Percentiles rank a stretch among this genome's conserved stretches.
Evolutionary conservation across 1,140 invertebrate genomes (phyloP).

Genomic region (Scaptomyza graminum): DNA sequence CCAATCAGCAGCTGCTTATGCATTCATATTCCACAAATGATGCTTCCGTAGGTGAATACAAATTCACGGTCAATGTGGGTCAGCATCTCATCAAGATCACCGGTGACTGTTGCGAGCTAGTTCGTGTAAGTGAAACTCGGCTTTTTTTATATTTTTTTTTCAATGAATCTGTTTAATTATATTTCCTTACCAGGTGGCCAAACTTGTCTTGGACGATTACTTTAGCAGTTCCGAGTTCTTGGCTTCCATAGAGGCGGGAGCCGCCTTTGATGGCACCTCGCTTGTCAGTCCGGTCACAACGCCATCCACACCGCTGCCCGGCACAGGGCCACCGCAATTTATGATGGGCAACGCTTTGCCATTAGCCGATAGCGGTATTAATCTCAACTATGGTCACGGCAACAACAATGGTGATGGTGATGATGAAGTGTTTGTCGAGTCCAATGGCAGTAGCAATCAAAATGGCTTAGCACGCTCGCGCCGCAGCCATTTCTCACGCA

Average conservation of each 20-base stretch:
- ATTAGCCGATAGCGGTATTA: constrained; percentile 80
- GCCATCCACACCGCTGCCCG: constrained; percentile 75
- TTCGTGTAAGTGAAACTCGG: constrained; percentile 86
- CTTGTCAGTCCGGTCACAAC: constrained; percentile 75
- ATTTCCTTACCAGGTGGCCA: constrained; percentile 87
- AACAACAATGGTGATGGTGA: constrained; percentile 75
- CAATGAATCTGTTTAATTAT: background rate
- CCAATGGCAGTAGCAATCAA: constrained; percentile 44
- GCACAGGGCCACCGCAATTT: constrained; percentile 70
- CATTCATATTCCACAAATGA: constrained; percentile 93
- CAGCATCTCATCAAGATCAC: constrained; percentile 92
- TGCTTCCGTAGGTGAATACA: constrained; percentile 92
- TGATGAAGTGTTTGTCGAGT: constrained; percentile 79
- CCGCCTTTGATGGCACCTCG: constrained; percentile 74
- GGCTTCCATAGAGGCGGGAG: constrained; percentile 80
- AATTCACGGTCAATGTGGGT: constrained; percentile 92
- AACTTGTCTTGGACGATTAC: constrained; percentile 93
- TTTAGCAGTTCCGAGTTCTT: constrained; percentile 85
- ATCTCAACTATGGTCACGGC: constrained; percentile 66
- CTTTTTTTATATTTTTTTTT: too few relatives aligned
- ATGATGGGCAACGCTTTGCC: constrained; percentile 63
- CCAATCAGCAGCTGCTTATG: constrained; percentile 86
- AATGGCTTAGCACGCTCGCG: constrained; percentile 79
- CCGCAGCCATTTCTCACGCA: constrained; percentile 83
- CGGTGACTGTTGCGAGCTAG: constrained; percentile 91